Percentiles rank a stretch among this genome's conserved stretches.
These are phyloP conservation scores for Phaenicophaeus curvirostris DNA, from an alignment of 2,797 vertebrate species.

Conservation along the genomic window DNA sequence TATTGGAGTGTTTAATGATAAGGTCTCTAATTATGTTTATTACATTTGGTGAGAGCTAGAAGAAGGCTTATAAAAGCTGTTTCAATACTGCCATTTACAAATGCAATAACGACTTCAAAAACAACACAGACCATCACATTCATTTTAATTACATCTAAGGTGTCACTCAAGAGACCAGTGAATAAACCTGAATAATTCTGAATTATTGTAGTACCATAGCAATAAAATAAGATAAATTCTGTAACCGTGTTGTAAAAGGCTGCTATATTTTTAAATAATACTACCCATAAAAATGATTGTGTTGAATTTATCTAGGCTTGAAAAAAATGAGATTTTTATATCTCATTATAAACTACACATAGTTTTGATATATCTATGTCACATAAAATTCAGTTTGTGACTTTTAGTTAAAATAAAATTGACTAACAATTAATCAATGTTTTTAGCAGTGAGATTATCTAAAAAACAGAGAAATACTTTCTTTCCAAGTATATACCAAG, in stretches of 20 bases:
- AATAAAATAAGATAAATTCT: neutral
- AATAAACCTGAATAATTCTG: neutral
- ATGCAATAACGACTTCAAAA: neutral
- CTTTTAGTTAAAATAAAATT: neutral
- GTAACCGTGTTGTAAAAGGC: neutral
- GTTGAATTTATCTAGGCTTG: neutral
- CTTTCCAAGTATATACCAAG: neutral
- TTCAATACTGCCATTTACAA: neutral
- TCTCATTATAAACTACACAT: neutral
- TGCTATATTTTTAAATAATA: neutral
- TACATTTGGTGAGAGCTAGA: neutral
- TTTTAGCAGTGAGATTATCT: neutral
- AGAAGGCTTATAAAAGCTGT: neutral
- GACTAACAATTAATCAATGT: neutral
- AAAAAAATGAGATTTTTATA: neutral
- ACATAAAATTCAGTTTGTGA: neutral
- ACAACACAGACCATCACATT: neutral
- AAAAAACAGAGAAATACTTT: neutral
- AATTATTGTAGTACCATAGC: neutral
- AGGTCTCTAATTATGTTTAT: neutral
- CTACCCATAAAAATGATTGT: neutral
- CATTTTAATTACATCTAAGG: neutral
- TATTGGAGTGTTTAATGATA: neutral
- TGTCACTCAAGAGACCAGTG: neutral
- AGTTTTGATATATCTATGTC: neutral